Conservation (phyloP, 2,113 vertebrate species). For the Callipepla squamata region DNA sequence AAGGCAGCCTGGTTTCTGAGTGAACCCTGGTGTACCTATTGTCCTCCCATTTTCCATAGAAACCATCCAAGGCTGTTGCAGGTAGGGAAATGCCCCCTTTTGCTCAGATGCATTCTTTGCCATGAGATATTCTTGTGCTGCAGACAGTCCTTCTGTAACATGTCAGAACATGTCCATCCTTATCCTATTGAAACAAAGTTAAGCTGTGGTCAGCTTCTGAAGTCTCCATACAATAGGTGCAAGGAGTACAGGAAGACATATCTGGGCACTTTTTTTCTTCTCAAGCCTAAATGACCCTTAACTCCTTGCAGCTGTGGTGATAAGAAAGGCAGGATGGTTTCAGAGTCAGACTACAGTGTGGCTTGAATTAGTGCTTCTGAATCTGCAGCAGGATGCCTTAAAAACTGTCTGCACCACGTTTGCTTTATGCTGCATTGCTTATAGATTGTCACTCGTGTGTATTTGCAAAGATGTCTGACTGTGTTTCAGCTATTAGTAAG, state of each 20-base stretch:
- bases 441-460: rapidly evolving
- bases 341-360: background rate
- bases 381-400: background rate
- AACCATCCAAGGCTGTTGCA: background rate
- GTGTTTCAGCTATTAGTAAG: background rate
- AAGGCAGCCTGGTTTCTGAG: background rate
- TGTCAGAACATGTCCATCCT: background rate
- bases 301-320: background rate
- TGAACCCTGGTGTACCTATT: rapidly evolving
- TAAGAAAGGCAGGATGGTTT: background rate
- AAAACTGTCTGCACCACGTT: background rate
- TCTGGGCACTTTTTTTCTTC: background rate
- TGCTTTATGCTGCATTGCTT: background rate
- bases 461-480: background rate
- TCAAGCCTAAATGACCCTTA: background rate
- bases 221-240: background rate
- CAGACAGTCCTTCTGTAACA: background rate
- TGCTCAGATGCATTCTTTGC: background rate
- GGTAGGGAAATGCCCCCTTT: background rate
- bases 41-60: background rate
- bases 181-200: background rate
- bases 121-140: background rate
- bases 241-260: background rate
- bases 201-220: background rate
- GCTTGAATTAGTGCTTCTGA: background rate